Evolutionary conservation across 2,113 vertebrate genomes (phyloP).

Genomic region (Phocoena sinus): DNA sequence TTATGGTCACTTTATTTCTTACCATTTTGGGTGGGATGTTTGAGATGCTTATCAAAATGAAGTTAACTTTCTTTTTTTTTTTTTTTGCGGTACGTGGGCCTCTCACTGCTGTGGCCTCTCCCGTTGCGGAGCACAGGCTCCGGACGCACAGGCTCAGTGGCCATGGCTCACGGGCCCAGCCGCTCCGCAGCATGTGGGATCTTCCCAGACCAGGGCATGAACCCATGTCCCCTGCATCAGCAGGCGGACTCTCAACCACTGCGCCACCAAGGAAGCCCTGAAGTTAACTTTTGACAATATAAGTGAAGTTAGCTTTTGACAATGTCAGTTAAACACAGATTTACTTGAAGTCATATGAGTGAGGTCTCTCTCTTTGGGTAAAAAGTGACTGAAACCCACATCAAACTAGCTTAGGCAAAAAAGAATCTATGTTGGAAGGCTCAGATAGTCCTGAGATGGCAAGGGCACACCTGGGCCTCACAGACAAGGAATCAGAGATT

Average conservation of each 20-base stretch:
- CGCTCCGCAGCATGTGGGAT: no score
- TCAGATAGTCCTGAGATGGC: neutral
- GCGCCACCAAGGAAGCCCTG: no score
- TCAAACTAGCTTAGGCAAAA: neutral
- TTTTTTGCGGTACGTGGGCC: no score
- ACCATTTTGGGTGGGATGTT: neutral
- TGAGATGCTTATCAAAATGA: neutral
- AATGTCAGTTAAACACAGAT: neutral
- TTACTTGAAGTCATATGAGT: neutral
- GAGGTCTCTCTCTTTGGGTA: neutral
- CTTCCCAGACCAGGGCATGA: no score
- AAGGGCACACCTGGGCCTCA: neutral
- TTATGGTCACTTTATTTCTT: slow-evolving; percentile 14
- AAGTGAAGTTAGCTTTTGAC: neutral
- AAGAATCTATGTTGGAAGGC: neutral
- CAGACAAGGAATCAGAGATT: neutral
- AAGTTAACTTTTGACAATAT: neutral
- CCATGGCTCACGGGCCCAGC: no score
- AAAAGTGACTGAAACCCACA: neutral
- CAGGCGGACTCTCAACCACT: no score
- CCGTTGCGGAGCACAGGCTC: no score
- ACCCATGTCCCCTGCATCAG: no score
- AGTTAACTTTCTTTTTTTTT: neutral
- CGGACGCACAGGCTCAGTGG: no score
- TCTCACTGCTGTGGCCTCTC: no score